Evolutionary conservation across 2,888 invertebrate species (phyloP), one percentile per base, ranked within the genome.

Genomic region (Drosophila suboccidentalis): DNA sequence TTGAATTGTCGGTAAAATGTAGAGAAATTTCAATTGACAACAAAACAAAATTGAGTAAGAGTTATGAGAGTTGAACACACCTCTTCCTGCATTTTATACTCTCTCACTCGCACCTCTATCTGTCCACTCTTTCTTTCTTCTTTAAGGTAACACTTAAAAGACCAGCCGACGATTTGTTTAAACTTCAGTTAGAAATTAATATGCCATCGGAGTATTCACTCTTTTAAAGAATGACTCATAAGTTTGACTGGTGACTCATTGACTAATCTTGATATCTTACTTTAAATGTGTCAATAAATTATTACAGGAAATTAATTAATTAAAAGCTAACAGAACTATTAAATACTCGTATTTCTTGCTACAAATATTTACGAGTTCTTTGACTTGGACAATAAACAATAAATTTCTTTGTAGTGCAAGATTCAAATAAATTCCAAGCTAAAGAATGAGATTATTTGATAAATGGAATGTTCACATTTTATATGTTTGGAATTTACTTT

Each of bases 101-200:
- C n/a, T 4, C 43, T 34, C 19, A 17, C 1, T n/a, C 13, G 8
- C 6, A 4, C n/a, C 38, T 2, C 17, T 13, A 15, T 11, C 39
- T 2, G 1, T 9, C 9, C n/a, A n/a, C 17, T 34, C 19, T 36
- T 50, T n/a, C 0, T 2, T 8, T 22, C 11, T 8, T 8, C 11
- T 17, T 34, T 6, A 17, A 11, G 47, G 9, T 19, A 13, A 10
- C 54, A 62, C 55, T 49, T 62, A n/a, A 68, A 54, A 79, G 63
- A 34, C 34, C 55, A 38, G 66, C 73, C 74, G 78, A 75, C 79
- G 26, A 19, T 9, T 39, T 53, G 10, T 15, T 36, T 62, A 10
- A 34, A 34, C 26, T 36, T 19, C 36, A 36, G 19, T 6, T 49
- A 49, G 22, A 34, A 58, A 76, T 76, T 79, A 62, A 50, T 75